Base-by-base conservation (phyloP, 2,113 vertebrate genomes). In the Ammospiza nelsoni region DNA sequence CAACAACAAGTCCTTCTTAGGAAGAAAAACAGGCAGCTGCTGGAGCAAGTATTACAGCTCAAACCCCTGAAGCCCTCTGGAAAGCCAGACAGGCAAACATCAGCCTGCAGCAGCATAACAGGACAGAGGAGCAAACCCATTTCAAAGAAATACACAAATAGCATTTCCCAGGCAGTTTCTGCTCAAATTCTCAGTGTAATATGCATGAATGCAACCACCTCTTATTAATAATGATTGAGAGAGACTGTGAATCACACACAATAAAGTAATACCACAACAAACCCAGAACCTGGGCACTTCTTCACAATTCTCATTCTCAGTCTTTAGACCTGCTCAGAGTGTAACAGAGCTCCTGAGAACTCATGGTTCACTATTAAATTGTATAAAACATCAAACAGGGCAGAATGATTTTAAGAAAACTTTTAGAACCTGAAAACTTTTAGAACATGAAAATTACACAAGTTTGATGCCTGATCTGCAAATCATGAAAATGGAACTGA, bases 1-100 rank as follows among this genome's bases (percentile, higher is more conserved):
- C 86, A 92, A 87, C 92, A 98, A 94, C 95, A 96, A 92, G 88
- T 82, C 93, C 94, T 97, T 97, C 97, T 97, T 95, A 97, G 96
- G 96, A 97, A 97, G 84, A 90, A 93, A 94, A 89, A 24, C 83
- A 71, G 76, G 87, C 80, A 19, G 84, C 87, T 93, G 82, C 6
- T 95, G 92, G 79, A 96, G 93, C 35, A 94, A 90, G 94, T 49
- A 66, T 31, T 76, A 65, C 83, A 94, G 84, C 87, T 93, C 51
- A 87, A 94, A 69, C 7, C 72, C 74, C 41, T 9, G 13, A 93
- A 94, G 83, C n/a, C 59, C 51, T 89, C 74, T 72, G 80, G 67
- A 94, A 96, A 94, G 63, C 35, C 9, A 59, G 35, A 87, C 48
- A 85, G 73, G 66, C 86, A 92, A 95, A 81, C 61, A 71, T 48